Evolutionary conservation across 64 coral and sea anemone species (phyloP).

Genomic region (Porites lutea): DNA sequence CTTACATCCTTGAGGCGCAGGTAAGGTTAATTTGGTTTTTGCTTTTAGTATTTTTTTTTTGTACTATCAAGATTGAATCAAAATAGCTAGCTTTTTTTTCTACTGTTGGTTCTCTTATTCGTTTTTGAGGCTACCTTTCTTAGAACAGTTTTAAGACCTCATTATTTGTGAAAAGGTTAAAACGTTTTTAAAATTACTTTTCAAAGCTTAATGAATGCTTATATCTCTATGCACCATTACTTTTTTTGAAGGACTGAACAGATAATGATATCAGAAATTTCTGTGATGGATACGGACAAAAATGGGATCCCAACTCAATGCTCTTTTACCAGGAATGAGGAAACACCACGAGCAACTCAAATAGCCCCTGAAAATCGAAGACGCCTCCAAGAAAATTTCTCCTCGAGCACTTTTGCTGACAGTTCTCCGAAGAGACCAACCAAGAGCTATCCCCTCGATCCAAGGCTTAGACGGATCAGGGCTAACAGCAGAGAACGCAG

Average conservation of each 20-base stretch:
- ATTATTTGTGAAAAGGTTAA: background rate
- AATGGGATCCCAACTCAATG: background rate
- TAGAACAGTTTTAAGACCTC: background rate
- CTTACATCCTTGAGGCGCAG: background rate
- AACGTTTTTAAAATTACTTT: too few species aligned
- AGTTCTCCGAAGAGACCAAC: background rate
- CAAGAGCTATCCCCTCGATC: slow-evolving; percentile 52
- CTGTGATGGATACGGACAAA: slow-evolving; percentile 3
- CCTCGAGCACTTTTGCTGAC: background rate
- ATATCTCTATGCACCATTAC: background rate
- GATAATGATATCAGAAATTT: background rate
- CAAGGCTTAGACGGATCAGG: slow-evolving; percentile 70
- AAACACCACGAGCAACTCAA: background rate
- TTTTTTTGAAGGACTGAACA: background rate
- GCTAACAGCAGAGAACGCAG: slow-evolving; percentile 89
- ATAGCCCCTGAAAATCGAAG: background rate
- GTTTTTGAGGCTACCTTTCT: background rate
- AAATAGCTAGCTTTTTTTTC: background rate
- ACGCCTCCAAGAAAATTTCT: background rate
- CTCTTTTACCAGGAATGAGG: background rate
- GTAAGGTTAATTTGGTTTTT: background rate
- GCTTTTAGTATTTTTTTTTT: background rate
- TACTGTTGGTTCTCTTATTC: background rate
- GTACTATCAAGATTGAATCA: too few species aligned
- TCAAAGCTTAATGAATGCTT: background rate